Percentiles rank a stretch among this genome's conserved stretches.
These are phyloP conservation scores for Chrysina gloriosa DNA, from an alignment of 2,888 invertebrate species.

Conservation along the genomic window DNA sequence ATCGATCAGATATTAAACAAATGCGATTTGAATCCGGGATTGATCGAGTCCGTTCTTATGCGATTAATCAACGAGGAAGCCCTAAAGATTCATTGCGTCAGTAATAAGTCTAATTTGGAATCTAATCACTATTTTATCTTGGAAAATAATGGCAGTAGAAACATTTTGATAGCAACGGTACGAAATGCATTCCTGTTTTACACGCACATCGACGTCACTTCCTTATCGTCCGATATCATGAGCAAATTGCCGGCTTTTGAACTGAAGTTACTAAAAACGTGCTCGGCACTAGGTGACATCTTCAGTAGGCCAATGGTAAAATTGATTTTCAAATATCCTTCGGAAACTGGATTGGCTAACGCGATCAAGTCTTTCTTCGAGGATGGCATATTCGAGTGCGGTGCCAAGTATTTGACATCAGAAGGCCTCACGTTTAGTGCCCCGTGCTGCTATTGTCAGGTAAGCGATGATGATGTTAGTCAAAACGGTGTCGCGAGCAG, in stretches of 20 bases:
- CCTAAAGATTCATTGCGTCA: neutral
- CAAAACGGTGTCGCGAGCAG: neutral
- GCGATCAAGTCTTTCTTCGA: constrained; percentile 70
- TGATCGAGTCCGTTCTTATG: constrained; percentile 40
- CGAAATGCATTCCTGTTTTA: constrained; percentile 6
- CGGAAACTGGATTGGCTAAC: constrained; percentile 64
- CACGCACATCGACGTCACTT: neutral
- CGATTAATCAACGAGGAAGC: constrained; percentile 3
- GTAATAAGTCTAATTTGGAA: neutral
- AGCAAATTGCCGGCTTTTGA: constrained; percentile 21
- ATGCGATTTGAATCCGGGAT: constrained; percentile 68
- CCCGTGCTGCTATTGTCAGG: constrained; percentile 57
- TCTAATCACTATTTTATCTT: neutral
- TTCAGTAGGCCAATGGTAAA: constrained; percentile 69
- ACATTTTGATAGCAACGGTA: neutral
- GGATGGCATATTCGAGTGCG: constrained; percentile 69
- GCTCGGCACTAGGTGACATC: constrained; percentile 69
- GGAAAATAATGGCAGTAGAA: neutral
- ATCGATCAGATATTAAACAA: constrained; percentile 65
- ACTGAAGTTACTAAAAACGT: constrained; percentile 65
- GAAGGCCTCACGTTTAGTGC: constrained; percentile 45
- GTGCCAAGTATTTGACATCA: constrained; percentile 56
- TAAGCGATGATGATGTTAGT: constrained; percentile 62
- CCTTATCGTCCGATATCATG: constrained; percentile 17
- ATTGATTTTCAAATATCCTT: constrained; percentile 69